Evolutionary conservation across 1,140 invertebrate species (phyloP), one percentile per base, ranked within the genome.

Genomic region (Drosophila tani): DNA sequence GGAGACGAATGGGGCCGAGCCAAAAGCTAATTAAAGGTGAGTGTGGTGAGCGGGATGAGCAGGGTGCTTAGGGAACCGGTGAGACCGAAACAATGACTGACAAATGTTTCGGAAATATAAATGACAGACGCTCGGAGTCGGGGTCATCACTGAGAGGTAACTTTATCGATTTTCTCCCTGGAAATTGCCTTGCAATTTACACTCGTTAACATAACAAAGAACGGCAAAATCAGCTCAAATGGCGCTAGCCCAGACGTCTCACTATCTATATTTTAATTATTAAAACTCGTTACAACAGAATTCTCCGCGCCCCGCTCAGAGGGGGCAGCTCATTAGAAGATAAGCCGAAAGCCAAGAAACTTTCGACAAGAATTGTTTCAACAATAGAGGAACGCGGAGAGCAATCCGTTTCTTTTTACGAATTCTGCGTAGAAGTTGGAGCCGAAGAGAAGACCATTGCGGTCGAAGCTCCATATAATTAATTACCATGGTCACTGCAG

Each of bases 251-350:
- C 35, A 14, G 27, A 24, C 35, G 29, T 56, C 27, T 21, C 70
- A 40, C 6, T 17, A 21, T 45, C 57, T 46, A 80, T 50, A 80
- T 77, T 83, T 77, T 74, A 77, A 86, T 87, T 82, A 85, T 79
- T 73, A 85, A 71, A 85, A 85, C 83, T 87, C 69, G 74, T 85
- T 85, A 79, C 82, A 63, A 57, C 21, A 55, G 40, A 76, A 38
- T 71, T 3, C 21, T 24, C 21, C 21, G 21, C 21, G 21, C 21
- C 21, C 79, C 45, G 75, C n/a, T 41, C 78, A 62, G 29, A 71
- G 75, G 68, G 55, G 7, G 55, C 9, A 24, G 63, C 76, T 88
- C 71, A 88, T 87, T 74, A 78, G 45, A 77, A 71, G 24, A 65
- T 55, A 70, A 50, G 45, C 7, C 19, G 5, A 59, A 12, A 41